These are phyloP conservation scores for Leuciscus waleckii DNA, from an alignment of 2,797 vertebrate genomes.

Conservation along the genomic window DNA sequence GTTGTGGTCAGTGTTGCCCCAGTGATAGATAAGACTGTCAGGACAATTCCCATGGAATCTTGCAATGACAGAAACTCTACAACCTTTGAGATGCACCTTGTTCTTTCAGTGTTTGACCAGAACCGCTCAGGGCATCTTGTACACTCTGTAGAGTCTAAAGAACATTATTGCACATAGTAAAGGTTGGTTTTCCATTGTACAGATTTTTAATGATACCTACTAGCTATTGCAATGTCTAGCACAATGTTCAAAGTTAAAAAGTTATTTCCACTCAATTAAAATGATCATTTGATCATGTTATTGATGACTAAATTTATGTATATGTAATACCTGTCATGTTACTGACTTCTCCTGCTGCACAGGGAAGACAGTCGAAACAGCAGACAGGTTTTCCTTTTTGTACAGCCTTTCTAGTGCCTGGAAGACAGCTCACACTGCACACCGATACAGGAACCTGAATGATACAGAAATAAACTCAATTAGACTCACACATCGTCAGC, in stretches of 20 bases:
- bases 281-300: background rate
- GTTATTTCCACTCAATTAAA: background rate
- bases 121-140: conserved; percentile 60
- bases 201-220: background rate
- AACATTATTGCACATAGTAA: background rate
- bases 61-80: conserved; percentile 72
- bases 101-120: conserved; percentile 64
- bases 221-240: background rate
- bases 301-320: background rate
- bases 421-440: conserved; percentile 61
- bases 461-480: background rate
- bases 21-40: conserved; percentile 59
- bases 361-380: conserved; percentile 68
- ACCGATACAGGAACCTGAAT: conserved; percentile 63
- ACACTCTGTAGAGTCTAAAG: conserved; percentile 61
- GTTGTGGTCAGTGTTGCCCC: conserved; percentile 61
- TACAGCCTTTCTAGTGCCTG: conserved; percentile 62
- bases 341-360: conserved; percentile 67
- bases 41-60: conserved; percentile 66
- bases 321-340: conserved; percentile 59
- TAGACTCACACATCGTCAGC: background rate
- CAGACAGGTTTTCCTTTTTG: conserved; percentile 66
- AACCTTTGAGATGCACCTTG: conserved; percentile 61
- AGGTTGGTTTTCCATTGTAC: background rate
- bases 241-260: background rate